Base-by-base conservation (phyloP, 2,888 invertebrate genomes). In the Cosmia trapezina region DNA sequence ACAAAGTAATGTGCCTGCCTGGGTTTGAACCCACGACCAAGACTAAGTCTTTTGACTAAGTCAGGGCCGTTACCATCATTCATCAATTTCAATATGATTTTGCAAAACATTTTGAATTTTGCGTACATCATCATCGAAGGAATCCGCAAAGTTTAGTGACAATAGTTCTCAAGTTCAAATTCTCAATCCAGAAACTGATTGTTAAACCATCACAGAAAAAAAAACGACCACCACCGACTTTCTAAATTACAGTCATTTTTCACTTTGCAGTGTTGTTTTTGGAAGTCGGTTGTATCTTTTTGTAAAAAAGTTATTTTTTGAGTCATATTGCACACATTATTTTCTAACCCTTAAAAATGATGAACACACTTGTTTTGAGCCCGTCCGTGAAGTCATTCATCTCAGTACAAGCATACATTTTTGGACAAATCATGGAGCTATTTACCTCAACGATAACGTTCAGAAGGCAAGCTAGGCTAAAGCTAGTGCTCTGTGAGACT, bases 401-500 rank as follows among this genome's bases (percentile, higher is more conserved):
- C 4, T 43, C 14, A 19, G 4, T 33, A 33, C 0, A 41, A 63
- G 6, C 19, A 63, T 63, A 76, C 7, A 73, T 57, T 56, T 37
- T 57, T 28, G 28, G 37, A 22, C 45, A 47, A 79, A 72, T 59
- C 43, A 12, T 53, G 22, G 17, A 66, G 41, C 56, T 57, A 57
- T 54, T 73, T 56, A 56, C 76, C 41, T 56, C 28, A 17, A 61
- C 65, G 61, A 53, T 62, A 63, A 41, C 56, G 65, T 69, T 73
- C 53, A 72, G 54, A 17, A 54, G 37, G 47, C 62, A 65, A 77
- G 67, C 72, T 61, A 49, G 59, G 69, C 70, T 70, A 70, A 37
- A 72, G 59, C 73, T 70, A 73, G 81, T 68, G 62, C 60, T 8
- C 53, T 61, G 43, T 59, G 49, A 80, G 66, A n/a, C 59, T 54